These are phyloP conservation scores for Synodontis membranacea DNA, from an alignment of 2,113 vertebrate species.

Conservation along the genomic window DNA sequence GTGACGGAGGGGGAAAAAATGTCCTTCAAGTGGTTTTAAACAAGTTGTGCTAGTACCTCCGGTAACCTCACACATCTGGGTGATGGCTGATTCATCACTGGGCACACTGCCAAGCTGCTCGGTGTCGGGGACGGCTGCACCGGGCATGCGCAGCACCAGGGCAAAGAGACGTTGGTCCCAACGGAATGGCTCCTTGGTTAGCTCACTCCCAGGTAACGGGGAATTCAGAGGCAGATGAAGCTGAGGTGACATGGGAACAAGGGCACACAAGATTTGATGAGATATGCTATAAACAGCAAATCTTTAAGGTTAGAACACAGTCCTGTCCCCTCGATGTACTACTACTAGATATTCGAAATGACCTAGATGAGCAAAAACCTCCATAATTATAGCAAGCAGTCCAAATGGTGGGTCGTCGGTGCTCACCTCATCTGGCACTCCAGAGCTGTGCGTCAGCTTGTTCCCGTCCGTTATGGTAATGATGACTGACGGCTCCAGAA, in stretches of 20 bases:
- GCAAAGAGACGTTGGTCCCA: constrained; percentile 99
- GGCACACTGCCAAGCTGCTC: constrained; percentile 95
- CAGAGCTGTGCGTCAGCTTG: constrained; percentile 91
- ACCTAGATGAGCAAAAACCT: background rate
- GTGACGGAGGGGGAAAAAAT: background rate
- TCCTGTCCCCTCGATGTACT: background rate
- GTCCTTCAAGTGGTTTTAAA: background rate
- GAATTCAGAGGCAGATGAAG: constrained; percentile 90
- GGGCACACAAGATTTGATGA: background rate
- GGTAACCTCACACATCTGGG: constrained; percentile 99
- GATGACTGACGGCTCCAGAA: constrained; percentile 96
- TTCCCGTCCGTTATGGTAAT: constrained; percentile 98
- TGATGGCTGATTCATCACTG: constrained; percentile 93
- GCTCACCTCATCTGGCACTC: constrained; percentile 94
- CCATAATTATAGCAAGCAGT: background rate
- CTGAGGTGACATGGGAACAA: constrained; percentile 64
- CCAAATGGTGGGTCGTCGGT: background rate
- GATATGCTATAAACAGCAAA: background rate
- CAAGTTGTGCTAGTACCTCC: constrained; percentile 78
- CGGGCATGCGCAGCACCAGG: constrained; percentile 90
- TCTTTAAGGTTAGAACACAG: background rate
- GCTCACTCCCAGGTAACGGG: constrained; percentile 93
- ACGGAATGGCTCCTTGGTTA: constrained; percentile 98
- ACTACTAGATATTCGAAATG: background rate
- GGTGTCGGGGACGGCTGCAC: constrained; percentile 84